Percentiles rank a stretch among this genome's conserved stretches.
Conservation (phyloP, 2,888 invertebrate species). For the Xanthorhoe spadicearia region DNA sequence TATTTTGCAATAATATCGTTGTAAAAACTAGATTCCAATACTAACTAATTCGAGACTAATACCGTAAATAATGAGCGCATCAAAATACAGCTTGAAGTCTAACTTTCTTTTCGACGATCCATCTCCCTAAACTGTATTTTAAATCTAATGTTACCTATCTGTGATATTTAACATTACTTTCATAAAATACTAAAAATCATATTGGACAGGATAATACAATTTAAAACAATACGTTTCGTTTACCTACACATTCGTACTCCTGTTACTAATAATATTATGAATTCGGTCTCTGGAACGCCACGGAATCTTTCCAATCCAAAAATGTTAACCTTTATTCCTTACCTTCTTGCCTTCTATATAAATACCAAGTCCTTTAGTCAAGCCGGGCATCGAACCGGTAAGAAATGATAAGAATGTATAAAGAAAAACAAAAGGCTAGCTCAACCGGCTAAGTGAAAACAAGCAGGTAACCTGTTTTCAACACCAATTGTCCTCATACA, state of each 20-base stretch:
- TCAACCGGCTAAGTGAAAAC: not conserved
- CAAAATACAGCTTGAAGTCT: not conserved
- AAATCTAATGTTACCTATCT: no score
- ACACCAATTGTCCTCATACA: conserved; percentile 1
- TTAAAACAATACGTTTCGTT: no score
- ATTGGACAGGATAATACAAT: no score
- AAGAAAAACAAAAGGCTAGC: not conserved
- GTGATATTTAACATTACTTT: no score
- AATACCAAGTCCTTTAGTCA: not conserved
- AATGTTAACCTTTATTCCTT: no score
- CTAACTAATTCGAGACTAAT: not conserved
- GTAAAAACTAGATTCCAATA: not conserved
- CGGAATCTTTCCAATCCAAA: no score
- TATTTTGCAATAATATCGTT: no score
- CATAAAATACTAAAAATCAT: no score
- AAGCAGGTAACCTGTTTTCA: conserved; percentile 10
- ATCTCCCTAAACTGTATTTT: not conserved
- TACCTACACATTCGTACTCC: no score
- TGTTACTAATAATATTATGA: no score
- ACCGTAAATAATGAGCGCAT: not conserved
- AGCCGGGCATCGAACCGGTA: not conserved
- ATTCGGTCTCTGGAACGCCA: no score
- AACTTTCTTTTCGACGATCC: not conserved
- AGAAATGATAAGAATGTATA: not conserved
- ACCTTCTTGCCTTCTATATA: no score